phyloP scores from a whole-genome alignment of 2,113 vertebrate species.

The Nettapus auritus region DNA sequence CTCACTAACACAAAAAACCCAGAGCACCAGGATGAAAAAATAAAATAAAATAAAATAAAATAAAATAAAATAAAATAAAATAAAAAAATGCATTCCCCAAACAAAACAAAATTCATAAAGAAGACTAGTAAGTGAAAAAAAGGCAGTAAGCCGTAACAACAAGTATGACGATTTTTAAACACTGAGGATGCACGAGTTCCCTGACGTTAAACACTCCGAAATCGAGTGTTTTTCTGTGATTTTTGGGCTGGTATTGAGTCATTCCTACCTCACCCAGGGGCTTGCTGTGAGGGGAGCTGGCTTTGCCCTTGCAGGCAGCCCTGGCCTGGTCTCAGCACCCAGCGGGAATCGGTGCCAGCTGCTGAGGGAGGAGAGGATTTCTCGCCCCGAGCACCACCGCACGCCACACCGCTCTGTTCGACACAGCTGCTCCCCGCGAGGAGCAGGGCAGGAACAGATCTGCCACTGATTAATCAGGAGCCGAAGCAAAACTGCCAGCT shows the following conservation, averaged over 20 bases:
- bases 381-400: not conserved
- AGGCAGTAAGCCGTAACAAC: not conserved
- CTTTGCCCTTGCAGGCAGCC: rapidly evolving
- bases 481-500: not conserved
- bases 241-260: too few species aligned
- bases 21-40: not conserved
- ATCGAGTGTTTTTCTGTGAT: not conserved
- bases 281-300: not conserved
- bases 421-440: not conserved
- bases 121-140: not conserved
- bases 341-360: too few species aligned
- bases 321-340: not conserved
- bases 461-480: not conserved
- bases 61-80: not conserved
- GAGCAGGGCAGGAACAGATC: not conserved
- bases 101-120: not conserved
- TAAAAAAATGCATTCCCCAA: not conserved
- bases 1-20: not conserved
- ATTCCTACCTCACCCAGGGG: not conserved
- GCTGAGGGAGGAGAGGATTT: not conserved
- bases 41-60: not conserved
- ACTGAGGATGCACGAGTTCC: not conserved
- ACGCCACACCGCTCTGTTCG: not conserved
- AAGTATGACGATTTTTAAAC: not conserved
- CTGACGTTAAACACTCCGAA: not conserved